Percentiles rank a stretch among this genome's conserved stretches.
Evolutionary conservation across 1,140 invertebrate species (phyloP).

Genomic region (Phymorhynchus buccinoides): DNA sequence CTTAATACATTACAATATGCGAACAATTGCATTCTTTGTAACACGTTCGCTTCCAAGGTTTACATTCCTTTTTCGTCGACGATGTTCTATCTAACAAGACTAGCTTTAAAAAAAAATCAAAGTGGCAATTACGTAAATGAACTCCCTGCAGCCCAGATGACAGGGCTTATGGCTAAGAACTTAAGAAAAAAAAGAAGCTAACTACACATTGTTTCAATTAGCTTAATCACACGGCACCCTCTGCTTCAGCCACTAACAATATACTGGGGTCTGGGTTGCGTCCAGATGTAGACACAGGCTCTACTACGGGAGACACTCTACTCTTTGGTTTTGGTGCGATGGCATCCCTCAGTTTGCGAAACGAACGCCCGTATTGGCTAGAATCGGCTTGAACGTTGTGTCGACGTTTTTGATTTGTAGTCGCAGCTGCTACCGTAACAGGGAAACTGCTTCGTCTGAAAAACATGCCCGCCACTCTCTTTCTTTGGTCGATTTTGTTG

Average conservation of each 20-base stretch:
- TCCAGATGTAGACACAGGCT: background rate
- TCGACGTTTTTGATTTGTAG: slow-evolving; percentile 22
- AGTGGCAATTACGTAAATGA: no score
- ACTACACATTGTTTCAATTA: no score
- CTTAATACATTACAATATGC: no score
- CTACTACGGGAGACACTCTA: slow-evolving; percentile 1
- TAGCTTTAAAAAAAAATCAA: no score
- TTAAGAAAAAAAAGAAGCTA: no score
- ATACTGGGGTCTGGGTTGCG: background rate
- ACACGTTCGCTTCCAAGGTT: no score
- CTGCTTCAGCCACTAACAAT: background rate
- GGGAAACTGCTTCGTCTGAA: slow-evolving; percentile 1
- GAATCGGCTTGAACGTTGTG: slow-evolving; percentile 19
- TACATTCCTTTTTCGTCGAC: no score
- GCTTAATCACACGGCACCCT: no score
- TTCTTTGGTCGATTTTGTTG: background rate
- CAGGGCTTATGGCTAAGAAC: no score
- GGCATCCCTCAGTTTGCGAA: slow-evolving; percentile 34
- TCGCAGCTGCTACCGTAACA: background rate
- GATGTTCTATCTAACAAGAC: no score
- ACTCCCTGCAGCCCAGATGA: no score
- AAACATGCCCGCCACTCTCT: background rate
- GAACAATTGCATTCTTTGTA: no score
- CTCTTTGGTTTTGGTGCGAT: background rate
- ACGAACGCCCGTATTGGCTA: slow-evolving; percentile 30